These are phyloP conservation scores for Trissolcus japonicus DNA, from an alignment of 2,888 invertebrate genomes.

Conservation along the genomic window DNA sequence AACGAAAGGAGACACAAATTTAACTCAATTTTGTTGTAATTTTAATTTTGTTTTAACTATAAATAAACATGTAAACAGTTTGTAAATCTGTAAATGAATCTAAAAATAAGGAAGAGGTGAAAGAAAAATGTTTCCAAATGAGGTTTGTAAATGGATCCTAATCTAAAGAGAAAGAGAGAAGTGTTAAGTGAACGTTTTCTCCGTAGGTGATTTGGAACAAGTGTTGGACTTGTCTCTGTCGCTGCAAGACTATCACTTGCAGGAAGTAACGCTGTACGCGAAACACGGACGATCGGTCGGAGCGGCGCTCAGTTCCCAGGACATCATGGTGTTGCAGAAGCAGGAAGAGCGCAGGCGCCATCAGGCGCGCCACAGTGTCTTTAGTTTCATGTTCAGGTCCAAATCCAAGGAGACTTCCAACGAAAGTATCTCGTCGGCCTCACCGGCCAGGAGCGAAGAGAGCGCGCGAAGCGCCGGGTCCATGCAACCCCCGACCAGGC, in stretches of 20 bases:
- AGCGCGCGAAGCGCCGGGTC: slow-evolving; percentile 69
- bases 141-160: too few species aligned
- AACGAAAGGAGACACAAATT: too few species aligned
- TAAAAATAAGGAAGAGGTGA: background rate
- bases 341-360: slow-evolving; percentile 79
- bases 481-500: slow-evolving; percentile 75
- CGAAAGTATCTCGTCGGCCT: slow-evolving; percentile 78
- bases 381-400: slow-evolving; percentile 77
- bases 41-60: too few species aligned
- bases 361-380: slow-evolving; percentile 77
- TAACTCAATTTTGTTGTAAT: too few species aligned
- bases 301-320: slow-evolving; percentile 77
- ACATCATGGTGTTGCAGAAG: slow-evolving; percentile 79
- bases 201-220: slow-evolving; percentile 79
- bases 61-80: too few species aligned
- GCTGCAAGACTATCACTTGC: slow-evolving; percentile 81
- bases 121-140: background rate
- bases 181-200: slow-evolving; percentile 29
- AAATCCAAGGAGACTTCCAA: slow-evolving; percentile 76
- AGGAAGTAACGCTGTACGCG: slow-evolving; percentile 81
- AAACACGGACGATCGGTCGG: slow-evolving; percentile 75
- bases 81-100: too few species aligned
- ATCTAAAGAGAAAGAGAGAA: slow-evolving; percentile 18
- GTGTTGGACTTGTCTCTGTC: slow-evolving; percentile 79
- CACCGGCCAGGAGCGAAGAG: slow-evolving; percentile 81